Evolutionary conservation across 2,797 vertebrate genomes (phyloP), one percentile per base, ranked within the genome.

Genomic region (Schizopygopsis malacanthus): DNA sequence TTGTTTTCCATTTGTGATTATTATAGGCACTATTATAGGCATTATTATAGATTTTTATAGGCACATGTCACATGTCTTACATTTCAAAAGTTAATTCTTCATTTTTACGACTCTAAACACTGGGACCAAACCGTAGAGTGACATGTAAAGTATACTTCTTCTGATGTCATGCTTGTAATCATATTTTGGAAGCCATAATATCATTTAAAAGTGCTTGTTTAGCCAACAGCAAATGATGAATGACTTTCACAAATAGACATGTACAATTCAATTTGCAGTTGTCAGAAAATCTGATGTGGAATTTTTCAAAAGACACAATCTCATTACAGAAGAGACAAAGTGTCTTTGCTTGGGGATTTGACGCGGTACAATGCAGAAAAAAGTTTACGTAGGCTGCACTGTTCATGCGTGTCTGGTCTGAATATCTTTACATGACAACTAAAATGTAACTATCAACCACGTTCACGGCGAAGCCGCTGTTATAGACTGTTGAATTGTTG

Each of bases 201-300:
- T 76, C 15, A 79, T 81, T 85, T 77, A 82, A 82, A 90, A 86
- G 72, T 81, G 78, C 81, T 85, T 87, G 87, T 88, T 91, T 89
- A 87, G 69, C 79, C 75, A 87, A 85, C 80, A 79, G 28, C 45
- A 88, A 88, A 85, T 83, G 86, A 88, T 79, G 59, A 85, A 80
- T 75, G 82, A 78, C 87, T 87, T 86, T 75, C 28, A 85, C 81
- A 89, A 81, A 88, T 78, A 78, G 82, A 86, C 76, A 89, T 78
- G 82, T 82, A 83, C 73, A 87, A 85, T 85, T 84, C 78, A 86
- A 85, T 88, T 81, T 82, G 83, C 83, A 28, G 52, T 65, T 81
- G 84, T 88, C 88, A 88, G 78, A 87, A 81, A 84, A 83, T 47
- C 56, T 52, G 54, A 84, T 80, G 41, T 79, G 37, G 33, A 63